Evolutionary conservation across 1,140 invertebrate species (phyloP).

Genomic region (Bursaphelenchus mucronatus): DNA sequence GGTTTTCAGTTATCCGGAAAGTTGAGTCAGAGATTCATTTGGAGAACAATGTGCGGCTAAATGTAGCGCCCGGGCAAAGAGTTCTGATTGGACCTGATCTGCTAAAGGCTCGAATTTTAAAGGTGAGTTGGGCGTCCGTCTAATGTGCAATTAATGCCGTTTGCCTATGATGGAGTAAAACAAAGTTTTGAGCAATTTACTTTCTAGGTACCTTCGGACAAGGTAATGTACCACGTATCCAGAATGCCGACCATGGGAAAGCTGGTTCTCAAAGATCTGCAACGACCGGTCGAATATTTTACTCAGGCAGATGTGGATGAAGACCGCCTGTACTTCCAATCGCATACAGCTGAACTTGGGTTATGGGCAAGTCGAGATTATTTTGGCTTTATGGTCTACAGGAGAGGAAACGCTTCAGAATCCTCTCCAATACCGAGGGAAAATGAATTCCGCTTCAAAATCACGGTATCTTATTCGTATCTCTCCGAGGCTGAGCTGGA

Average conservation of each 20-base stretch:
- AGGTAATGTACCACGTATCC: constrained; percentile 50
- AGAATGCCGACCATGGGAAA: constrained; percentile 46
- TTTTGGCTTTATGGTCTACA: constrained; percentile 47
- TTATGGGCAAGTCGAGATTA: constrained; percentile 47
- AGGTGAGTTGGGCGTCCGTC: constrained; percentile 5
- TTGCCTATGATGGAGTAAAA: background rate
- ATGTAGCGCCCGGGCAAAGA: constrained; percentile 43
- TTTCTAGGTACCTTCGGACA: constrained; percentile 29
- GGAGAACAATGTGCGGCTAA: constrained; percentile 49
- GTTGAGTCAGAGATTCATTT: constrained; percentile 28
- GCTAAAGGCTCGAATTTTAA: constrained; percentile 40
- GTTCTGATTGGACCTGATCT: constrained; percentile 48
- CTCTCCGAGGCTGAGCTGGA: constrained; percentile 20
- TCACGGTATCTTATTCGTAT: constrained; percentile 45
- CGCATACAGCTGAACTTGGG: constrained; percentile 31
- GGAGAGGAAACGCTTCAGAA: constrained; percentile 23
- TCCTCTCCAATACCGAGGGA: constrained; percentile 6
- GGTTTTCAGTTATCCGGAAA: constrained; percentile 45
- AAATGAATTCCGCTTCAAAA: constrained; percentile 51
- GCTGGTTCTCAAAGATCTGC: constrained; percentile 33
- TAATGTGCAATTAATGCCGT: too few species aligned
- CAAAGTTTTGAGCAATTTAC: constrained; percentile 9
- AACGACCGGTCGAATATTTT: constrained; percentile 31
- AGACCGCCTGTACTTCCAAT: constrained; percentile 30
- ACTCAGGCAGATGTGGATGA: constrained; percentile 50